Conservation (phyloP, 2,888 invertebrate genomes). For the Aelia acuminata region DNA sequence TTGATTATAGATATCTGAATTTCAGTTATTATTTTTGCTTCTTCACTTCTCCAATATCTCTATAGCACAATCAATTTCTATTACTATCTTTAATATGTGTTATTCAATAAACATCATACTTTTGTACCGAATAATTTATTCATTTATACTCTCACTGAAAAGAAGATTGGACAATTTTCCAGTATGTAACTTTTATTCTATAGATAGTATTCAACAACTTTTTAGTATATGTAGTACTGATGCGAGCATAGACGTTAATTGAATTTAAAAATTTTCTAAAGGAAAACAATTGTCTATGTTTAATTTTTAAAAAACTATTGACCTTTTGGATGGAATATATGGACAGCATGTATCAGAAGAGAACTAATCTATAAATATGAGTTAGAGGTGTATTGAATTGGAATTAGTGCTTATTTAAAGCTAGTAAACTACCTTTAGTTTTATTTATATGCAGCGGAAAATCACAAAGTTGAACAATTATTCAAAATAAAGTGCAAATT, state of each 20-base stretch:
- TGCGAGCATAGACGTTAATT: background rate
- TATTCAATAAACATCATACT: background rate
- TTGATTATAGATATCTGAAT: conserved; percentile 56
- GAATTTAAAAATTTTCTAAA: background rate
- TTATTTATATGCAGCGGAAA: too few relatives aligned
- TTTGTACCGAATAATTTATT: background rate
- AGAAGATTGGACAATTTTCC: background rate
- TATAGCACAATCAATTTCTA: background rate
- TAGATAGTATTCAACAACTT: background rate
- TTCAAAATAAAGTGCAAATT: too few relatives aligned
- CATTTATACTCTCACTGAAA: background rate
- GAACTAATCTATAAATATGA: too few relatives aligned
- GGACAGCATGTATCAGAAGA: too few relatives aligned
- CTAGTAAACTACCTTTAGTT: too few relatives aligned
- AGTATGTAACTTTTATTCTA: background rate
- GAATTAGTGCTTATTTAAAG: too few relatives aligned
- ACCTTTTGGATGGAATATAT: too few relatives aligned
- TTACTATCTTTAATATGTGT: background rate
- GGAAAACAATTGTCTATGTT: background rate
- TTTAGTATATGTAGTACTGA: background rate
- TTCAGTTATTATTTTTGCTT: conserved; percentile 48
- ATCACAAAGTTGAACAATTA: too few relatives aligned
- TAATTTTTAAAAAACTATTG: too few relatives aligned
- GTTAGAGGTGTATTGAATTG: too few relatives aligned
- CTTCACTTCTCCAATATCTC: background rate